These are phyloP conservation scores for Pituophis catenifer DNA, from an alignment of 2,113 vertebrate genomes.

Conservation along the genomic window DNA sequence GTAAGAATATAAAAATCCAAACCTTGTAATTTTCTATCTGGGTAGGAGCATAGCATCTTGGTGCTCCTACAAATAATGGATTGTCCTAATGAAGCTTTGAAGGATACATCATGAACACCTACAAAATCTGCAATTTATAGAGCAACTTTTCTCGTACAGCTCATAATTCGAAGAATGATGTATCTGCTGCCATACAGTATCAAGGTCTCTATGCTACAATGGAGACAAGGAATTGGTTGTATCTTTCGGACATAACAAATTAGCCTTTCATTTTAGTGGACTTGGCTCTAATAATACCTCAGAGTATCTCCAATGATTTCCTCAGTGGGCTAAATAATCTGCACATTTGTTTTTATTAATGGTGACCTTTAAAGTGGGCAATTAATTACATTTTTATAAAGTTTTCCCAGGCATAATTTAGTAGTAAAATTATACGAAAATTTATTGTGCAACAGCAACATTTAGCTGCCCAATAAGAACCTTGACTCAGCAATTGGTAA, in stretches of 20 bases:
- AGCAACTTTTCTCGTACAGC: conserved; percentile 43
- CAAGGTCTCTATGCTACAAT: conserved; percentile 33
- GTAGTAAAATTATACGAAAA: neutral
- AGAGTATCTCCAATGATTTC: conserved; percentile 49
- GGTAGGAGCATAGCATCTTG: conserved; percentile 26
- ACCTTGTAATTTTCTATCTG: conserved; percentile 35
- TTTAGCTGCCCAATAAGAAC: neutral
- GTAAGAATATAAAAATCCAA: conserved; percentile 26
- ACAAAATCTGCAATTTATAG: conserved; percentile 37
- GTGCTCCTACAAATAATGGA: conserved; percentile 1
- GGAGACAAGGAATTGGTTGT: neutral
- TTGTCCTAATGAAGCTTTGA: conserved; percentile 41
- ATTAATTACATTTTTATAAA: conserved; percentile 46
- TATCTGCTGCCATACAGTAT: conserved; percentile 25
- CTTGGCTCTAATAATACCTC: conserved; percentile 21
- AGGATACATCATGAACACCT: conserved; percentile 17
- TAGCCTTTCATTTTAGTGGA: conserved; percentile 29
- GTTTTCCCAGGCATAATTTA: neutral
- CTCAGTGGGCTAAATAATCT: conserved; percentile 39
- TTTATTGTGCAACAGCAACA: conserved; percentile 9
- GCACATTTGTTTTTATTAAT: conserved; percentile 55
- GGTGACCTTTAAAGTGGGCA: conserved; percentile 40
- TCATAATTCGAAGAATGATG: conserved; percentile 44
- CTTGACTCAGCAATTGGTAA: conserved; percentile 15
- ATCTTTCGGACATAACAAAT: conserved; percentile 7